Evolutionary conservation across 1,140 invertebrate species (phyloP), one percentile per base, ranked within the genome.

Genomic region (Drosophila orena): DNA sequence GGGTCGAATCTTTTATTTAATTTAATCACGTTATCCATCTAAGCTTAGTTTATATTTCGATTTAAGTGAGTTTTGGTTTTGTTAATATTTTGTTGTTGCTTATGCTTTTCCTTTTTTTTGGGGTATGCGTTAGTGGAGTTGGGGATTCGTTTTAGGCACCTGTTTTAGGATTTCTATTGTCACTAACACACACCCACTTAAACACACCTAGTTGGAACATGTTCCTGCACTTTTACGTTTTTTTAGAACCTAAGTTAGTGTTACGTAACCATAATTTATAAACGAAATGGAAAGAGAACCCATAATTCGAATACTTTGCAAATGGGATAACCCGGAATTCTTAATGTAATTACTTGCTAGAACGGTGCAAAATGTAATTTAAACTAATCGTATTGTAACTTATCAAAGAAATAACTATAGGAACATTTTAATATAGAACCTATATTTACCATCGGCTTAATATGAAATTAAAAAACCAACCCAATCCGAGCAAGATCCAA

Each of bases 171-270:
- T 86, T 61, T 77, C 65, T 88, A 72, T 79, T 84, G 79, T 84
- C 75, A 89, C 76, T 85, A 86, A 85, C 77, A 56, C 47, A 52
- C 52, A 75, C 40, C 58, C 27, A 77, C 47, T 65, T 38, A 56
- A 40, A 80, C 65, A 79, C 50, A 70, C 52, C 64, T 60, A 75
- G 75, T 79, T 86, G 81, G 79, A 84, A 70, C 64, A 88, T 76
- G 81, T 86, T 88, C 81, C 81, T 88, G 79, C 81, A 86, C 81
- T 61, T 88, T 62, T 85, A 68, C 40, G 34, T 47, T 80, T 46
- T 24, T 60, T 72, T 58, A 53, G 56, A 15, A 15, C 15, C 7
- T 83, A 83, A 83, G 79, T 66, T 79, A 42, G 34, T 34, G 30
- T 30, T 47, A 47, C 22, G 24, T 55, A 53, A 10, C n/a, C 12